These are phyloP conservation scores for Congeria kusceri DNA, from an alignment of 2,888 invertebrate species.

Conservation along the genomic window DNA sequence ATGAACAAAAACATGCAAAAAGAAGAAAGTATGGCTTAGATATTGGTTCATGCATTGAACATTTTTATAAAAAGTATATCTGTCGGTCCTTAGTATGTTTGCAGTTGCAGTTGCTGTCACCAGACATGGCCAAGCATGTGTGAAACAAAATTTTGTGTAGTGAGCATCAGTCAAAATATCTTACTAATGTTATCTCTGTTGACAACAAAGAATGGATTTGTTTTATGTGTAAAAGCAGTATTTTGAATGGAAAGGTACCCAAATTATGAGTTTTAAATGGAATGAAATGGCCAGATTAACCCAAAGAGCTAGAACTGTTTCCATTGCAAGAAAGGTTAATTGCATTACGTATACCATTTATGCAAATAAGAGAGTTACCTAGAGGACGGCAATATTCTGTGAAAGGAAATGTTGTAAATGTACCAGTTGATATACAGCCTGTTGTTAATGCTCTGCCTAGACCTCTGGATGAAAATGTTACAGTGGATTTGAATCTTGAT, in stretches of 20 bases:
- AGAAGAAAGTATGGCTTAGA: too few relatives aligned
- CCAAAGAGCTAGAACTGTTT: constrained; percentile 47
- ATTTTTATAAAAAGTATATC: constrained; percentile 4
- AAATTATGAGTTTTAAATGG: constrained; percentile 46
- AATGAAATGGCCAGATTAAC: constrained; percentile 57
- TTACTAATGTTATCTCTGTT: constrained; percentile 8
- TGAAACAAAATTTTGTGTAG: constrained; percentile 12
- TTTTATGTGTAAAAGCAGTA: constrained; percentile 2
- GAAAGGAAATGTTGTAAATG: constrained; percentile 66
- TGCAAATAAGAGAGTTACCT: constrained; percentile 47
- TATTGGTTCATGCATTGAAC: background rate
- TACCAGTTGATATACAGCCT: constrained; percentile 64
- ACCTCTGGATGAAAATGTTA: constrained; percentile 46
- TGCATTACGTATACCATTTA: constrained; percentile 53
- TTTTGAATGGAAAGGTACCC: constrained; percentile 34
- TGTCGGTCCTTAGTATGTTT: constrained; percentile 4
- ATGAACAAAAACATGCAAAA: too few relatives aligned
- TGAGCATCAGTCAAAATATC: too few relatives aligned
- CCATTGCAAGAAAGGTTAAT: constrained; percentile 59
- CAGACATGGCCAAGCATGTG: constrained; percentile 25
- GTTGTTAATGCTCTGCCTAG: constrained; percentile 35
- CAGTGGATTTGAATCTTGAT: constrained; percentile 56
- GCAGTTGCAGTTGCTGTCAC: constrained; percentile 18
- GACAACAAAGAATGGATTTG: constrained; percentile 19
- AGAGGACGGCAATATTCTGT: constrained; percentile 60